Base-by-base conservation (phyloP, 2,888 invertebrate genomes). In the Rhaphigaster nebulosa region DNA sequence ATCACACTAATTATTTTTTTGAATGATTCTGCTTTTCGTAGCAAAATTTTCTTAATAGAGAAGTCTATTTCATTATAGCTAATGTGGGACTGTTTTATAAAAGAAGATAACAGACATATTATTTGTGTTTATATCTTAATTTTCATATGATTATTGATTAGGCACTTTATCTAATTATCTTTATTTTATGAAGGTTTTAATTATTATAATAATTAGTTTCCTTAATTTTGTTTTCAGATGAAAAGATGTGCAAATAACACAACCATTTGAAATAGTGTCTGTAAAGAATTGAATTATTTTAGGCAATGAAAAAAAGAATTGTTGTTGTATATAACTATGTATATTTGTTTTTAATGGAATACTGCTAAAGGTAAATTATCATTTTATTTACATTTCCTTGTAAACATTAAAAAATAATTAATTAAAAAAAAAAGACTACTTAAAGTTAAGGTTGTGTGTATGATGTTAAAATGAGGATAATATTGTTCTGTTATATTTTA, bases 361-460 rank as follows among this genome's bases (percentile, higher is more conserved):
- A 45, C 26, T 80, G 80, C 80, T 41, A 41, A 80, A 41, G 45
- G 41, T 41, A 26, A 80, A 80, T 80, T 26, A 41, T 80, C 26
- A 45, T 45, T 80, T 45, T 80, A 80, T 41, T 80, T 80, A 80
- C 45, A 45, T 26, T 41, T 80, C 23, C 26, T 80, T 41, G 80
- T 38, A 80, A 80, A 80, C 45, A 41, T 80, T 41, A 23, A 12
- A 41, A 41, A 80, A 80, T 65, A 65, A 65, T 65, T 34, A 65
- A 65, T 65, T 65, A 56, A 56, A 60, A 60, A 65, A 65, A 65
- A 65, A 65, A 65, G 65, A 65, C 65, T 65, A 65, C 65, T 65
- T 65, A 65, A 65, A 34, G 65, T 65, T 65, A 34, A 65, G 65
- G 65, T 65, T 65, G 65, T 65, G 65, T 65, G 65, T 65, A 29